Conservation (phyloP, 2,888 invertebrate genomes). For the Toxonevra muliebris region DNA sequence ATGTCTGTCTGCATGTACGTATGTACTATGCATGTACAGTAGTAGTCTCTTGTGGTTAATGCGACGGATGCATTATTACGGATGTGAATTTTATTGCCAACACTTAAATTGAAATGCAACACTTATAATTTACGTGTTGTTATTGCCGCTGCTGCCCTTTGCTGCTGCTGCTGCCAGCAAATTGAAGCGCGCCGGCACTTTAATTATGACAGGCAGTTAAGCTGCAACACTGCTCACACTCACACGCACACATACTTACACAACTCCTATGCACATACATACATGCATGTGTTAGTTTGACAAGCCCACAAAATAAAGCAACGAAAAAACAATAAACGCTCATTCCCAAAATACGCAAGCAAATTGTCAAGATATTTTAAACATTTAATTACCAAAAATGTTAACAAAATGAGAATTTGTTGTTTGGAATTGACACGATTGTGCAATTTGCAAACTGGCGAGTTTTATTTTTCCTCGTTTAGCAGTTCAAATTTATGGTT, state of each 20-base stretch:
- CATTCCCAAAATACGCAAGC: not conserved
- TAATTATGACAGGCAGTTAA: not conserved
- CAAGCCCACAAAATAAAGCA: too few species aligned
- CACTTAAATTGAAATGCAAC: conserved; percentile 9
- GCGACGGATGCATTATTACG: conserved; percentile 1
- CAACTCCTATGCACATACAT: not conserved
- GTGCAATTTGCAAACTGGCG: not conserved
- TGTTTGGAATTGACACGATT: conserved; percentile 1
- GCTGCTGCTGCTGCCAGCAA: not conserved
- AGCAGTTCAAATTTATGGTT: too few species aligned
- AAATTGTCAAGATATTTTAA: conserved; percentile 19
- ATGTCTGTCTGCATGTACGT: not conserved
- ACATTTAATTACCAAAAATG: conserved; percentile 42
- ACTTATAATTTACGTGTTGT: conserved; percentile 10
- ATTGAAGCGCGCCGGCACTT: not conserved
- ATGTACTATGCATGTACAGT: too few species aligned
- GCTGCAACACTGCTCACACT: not conserved
- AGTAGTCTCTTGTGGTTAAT: too few species aligned
- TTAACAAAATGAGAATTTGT: conserved; percentile 39
- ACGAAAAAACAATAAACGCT: too few species aligned
- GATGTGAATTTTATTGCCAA: conserved; percentile 19
- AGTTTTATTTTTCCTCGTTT: too few species aligned
- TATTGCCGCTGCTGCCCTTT: not conserved
- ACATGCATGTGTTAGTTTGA: too few species aligned
- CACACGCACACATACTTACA: not conserved